A percentile compares a stretch with the other conserved stretches of the same genome.
These are phyloP conservation scores for Cheirogaleus major DNA, from an alignment of 2,797 vertebrate genomes.

Conservation along the genomic window DNA sequence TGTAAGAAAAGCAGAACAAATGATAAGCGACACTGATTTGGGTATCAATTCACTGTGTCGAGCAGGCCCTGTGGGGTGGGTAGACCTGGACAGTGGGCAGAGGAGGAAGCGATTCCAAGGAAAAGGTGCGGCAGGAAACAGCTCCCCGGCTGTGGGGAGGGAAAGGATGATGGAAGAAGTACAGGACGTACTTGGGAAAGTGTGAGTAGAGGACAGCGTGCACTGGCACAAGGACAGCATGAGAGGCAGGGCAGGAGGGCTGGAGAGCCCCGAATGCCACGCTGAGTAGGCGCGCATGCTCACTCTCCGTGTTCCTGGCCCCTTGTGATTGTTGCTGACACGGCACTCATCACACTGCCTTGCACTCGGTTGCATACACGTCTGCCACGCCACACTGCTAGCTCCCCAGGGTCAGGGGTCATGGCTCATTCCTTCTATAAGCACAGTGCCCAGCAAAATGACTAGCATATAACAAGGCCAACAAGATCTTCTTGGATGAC, in stretches of 20 bases:
- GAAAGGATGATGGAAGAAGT: neutral
- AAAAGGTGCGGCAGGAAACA: neutral
- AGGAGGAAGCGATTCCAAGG: neutral
- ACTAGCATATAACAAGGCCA: neutral
- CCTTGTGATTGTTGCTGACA: neutral
- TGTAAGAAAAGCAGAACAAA: neutral
- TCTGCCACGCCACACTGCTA: neutral
- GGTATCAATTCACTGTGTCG: neutral
- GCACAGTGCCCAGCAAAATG: neutral
- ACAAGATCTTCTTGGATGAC: neutral
- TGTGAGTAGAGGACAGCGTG: neutral
- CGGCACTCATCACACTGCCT: no score
- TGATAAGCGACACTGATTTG: neutral
- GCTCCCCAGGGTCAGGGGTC: neutral
- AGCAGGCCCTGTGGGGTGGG: no score
- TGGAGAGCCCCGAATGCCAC: accelerated
- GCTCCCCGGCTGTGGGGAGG: neutral
- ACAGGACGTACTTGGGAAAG: neutral
- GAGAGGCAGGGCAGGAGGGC: accelerated
- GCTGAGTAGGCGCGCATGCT: neutral
- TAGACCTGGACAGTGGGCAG: neutral
- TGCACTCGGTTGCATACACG: neutral
- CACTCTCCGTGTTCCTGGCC: neutral
- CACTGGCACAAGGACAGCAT: accelerated
- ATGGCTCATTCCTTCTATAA: neutral